Evolutionary conservation across 1,140 invertebrate species (phyloP).

Genomic region (Lordiphosa clarofinis): DNA sequence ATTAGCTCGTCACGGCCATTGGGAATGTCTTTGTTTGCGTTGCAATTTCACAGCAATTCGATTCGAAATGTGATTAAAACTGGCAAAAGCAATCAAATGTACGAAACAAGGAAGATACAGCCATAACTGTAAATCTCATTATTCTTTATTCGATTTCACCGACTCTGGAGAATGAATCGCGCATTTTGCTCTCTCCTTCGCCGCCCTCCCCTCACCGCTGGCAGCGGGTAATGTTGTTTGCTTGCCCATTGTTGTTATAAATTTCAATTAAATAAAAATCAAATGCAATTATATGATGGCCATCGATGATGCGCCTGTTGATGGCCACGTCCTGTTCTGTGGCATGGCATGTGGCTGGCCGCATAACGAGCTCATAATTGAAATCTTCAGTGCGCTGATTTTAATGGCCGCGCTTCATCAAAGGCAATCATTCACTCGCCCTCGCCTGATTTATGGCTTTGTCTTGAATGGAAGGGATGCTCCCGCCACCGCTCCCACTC

Average conservation of each 20-base stretch:
- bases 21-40: conserved; percentile 4
- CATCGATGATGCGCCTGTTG: conserved; percentile 30
- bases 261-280: conserved; percentile 72
- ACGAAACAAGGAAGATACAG: conserved; percentile 27
- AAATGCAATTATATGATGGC: conserved; percentile 65
- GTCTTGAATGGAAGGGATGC: conserved; percentile 19
- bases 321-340: conserved; percentile 9
- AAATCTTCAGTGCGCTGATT: conserved; percentile 57
- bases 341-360: conserved; percentile 10
- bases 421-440: conserved; percentile 22
- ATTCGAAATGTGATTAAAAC: conserved; percentile 41
- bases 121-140: conserved; percentile 64
- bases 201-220: background rate
- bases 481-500: too few relatives aligned
- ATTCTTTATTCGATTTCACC: conserved; percentile 69
- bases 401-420: conserved; percentile 43
- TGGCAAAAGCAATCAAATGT: conserved; percentile 49
- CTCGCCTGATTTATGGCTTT: conserved; percentile 49
- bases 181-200: conserved; percentile 30
- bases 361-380: conserved; percentile 43
- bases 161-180: conserved; percentile 45
- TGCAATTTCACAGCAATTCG: conserved; percentile 19
- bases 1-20: conserved; percentile 24
- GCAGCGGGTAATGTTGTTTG: conserved; percentile 35
- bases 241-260: conserved; percentile 62